These are phyloP conservation scores for Acromyrmex echinatior DNA, from an alignment of 1,140 invertebrate genomes.

Conservation along the genomic window DNA sequence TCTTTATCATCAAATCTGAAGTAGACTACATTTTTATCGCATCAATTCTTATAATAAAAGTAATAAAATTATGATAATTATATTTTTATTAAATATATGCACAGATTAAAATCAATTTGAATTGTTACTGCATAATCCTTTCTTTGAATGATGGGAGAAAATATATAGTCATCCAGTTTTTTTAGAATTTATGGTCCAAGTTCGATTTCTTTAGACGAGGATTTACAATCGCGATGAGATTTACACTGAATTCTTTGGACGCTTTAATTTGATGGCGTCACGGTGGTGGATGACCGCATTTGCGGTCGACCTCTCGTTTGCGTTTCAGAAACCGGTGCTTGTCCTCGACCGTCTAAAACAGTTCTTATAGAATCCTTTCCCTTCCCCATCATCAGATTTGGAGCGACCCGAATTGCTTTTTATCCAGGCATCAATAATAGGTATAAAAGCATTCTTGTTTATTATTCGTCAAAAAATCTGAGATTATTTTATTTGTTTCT, in stretches of 20 bases:
- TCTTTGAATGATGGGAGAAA: slow-evolving; percentile 45
- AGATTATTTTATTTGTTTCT: neutral
- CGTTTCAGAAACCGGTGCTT: neutral
- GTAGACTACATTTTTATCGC: neutral
- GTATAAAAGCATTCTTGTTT: neutral
- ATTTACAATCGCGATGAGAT: slow-evolving; percentile 7
- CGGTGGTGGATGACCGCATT: slow-evolving; percentile 73
- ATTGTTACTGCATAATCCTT: neutral
- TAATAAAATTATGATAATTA: neutral
- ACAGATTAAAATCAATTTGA: neutral
- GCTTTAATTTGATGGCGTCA: slow-evolving; percentile 76
- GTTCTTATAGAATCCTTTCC: slow-evolving; percentile 12
- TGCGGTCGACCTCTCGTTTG: slow-evolving; percentile 62
- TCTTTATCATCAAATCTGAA: slow-evolving; percentile 1
- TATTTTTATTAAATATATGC: slow-evolving; percentile 3
- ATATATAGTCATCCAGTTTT: slow-evolving; percentile 6
- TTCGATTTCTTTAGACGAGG: slow-evolving; percentile 64
- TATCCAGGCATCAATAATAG: neutral
- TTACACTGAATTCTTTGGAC: slow-evolving; percentile 40
- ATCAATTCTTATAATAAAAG: neutral
- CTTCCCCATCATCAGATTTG: neutral
- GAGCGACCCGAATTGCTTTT: neutral
- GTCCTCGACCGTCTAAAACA: neutral
- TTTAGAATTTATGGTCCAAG: slow-evolving; percentile 68
- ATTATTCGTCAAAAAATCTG: neutral